Percentiles rank a stretch among this genome's conserved stretches.
These are phyloP conservation scores for Anser brachyrhynchus DNA, from an alignment of 2,113 vertebrate species.

Conservation along the genomic window DNA sequence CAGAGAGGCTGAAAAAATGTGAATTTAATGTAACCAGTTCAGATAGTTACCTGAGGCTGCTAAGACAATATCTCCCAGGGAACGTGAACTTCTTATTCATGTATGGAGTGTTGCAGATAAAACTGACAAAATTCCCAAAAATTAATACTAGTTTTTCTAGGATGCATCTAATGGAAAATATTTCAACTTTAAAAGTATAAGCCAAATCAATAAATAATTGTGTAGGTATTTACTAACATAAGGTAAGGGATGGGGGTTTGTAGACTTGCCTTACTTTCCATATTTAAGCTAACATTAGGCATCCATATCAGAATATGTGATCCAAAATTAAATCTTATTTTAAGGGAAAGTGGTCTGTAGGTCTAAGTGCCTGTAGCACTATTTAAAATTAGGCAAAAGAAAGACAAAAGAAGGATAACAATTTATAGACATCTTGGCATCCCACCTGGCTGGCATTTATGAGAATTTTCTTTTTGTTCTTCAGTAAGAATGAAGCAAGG, in stretches of 20 bases:
- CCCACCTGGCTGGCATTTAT: not conserved
- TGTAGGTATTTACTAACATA: not conserved
- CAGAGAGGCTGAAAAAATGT: not conserved
- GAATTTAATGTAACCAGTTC: not conserved
- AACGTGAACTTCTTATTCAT: not conserved
- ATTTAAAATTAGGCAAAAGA: not conserved
- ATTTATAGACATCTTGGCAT: not conserved
- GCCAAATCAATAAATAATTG: not conserved
- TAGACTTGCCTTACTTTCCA: not conserved
- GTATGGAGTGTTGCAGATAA: not conserved
- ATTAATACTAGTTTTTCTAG: not conserved
- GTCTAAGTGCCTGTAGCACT: not conserved
- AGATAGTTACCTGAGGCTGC: fast-evolving
- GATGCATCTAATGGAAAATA: not conserved
- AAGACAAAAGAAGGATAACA: fast-evolving
- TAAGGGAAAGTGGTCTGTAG: not conserved
- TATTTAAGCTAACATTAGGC: not conserved
- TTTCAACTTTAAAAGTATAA: not conserved
- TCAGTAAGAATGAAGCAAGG: not conserved
- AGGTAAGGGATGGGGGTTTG: too few species aligned
- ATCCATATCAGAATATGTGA: not conserved
- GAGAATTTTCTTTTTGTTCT: not conserved
- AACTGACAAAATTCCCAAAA: not conserved
- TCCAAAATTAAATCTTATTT: not conserved
- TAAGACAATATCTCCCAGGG: not conserved